These are phyloP conservation scores for Crossaster papposus DNA, from an alignment of 53 echinoderm and acorn worm genomes.

Conservation along the genomic window DNA sequence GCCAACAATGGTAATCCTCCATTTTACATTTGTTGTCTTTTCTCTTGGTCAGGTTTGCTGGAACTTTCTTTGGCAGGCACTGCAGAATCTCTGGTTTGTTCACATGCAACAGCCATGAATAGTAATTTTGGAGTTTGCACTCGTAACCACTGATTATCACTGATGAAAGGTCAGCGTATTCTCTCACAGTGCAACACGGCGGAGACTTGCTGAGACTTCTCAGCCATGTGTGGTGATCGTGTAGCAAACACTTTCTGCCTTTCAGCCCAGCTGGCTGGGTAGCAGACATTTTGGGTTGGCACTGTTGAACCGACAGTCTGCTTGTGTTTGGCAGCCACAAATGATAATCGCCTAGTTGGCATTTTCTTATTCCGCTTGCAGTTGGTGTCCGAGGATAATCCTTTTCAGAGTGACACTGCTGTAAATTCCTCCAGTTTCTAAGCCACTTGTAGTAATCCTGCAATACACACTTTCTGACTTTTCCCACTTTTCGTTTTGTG, in stretches of 20 bases:
- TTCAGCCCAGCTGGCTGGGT: neutral
- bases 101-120: slow-evolving; percentile 3
- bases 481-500: neutral
- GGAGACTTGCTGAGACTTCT: neutral
- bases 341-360: slow-evolving; percentile 11
- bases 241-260: slow-evolving; percentile 30
- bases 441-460: neutral
- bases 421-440: neutral
- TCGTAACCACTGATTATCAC: neutral
- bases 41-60: neutral
- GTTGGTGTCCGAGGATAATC: neutral
- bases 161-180: neutral
- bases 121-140: slow-evolving; percentile 10
- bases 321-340: slow-evolving; percentile 7
- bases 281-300: neutral
- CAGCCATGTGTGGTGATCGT: slow-evolving; percentile 51
- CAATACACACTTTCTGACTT: neutral
- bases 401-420: neutral
- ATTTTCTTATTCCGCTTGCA: slow-evolving; percentile 17
- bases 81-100: neutral
- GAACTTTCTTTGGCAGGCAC: neutral
- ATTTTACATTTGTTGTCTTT: neutral
- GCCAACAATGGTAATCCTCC: slow-evolving; percentile 1
- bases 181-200: slow-evolving; percentile 2
- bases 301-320: neutral